A percentile compares a stretch with the other conserved stretches of the same genome.
Evolutionary conservation across 1,140 invertebrate genomes (phyloP).

Genomic region (Pseudomyrmex concolor): DNA sequence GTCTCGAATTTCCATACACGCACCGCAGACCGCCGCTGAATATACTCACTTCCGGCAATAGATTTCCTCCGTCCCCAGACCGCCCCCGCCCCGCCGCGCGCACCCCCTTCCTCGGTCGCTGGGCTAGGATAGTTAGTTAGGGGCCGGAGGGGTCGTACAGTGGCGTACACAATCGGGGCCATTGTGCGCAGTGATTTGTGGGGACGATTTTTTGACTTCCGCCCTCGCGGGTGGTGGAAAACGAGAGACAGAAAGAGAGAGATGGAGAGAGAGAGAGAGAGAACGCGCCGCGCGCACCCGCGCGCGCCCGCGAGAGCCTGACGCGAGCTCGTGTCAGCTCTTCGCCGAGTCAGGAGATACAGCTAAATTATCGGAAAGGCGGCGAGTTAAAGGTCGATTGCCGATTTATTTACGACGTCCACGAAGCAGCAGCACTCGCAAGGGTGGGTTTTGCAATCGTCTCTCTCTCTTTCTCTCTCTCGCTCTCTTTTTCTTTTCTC

Average conservation of each 20-base stretch:
- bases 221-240: conserved; percentile 67
- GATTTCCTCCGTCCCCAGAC: conserved; percentile 79
- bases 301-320: conserved; percentile 9
- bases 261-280: not conserved
- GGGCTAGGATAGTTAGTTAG: conserved; percentile 81
- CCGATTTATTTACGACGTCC: conserved; percentile 78
- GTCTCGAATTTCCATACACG: conserved; percentile 82
- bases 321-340: conserved; percentile 57
- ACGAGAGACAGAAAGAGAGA: not conserved
- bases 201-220: conserved; percentile 84
- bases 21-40: conserved; percentile 77
- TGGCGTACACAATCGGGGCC: conserved; percentile 82
- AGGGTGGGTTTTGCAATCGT: not conserved
- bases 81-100: conserved; percentile 44
- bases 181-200: conserved; percentile 84
- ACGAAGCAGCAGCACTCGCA: not conserved
- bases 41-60: conserved; percentile 85
- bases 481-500: not conserved
- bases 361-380: conserved; percentile 78
- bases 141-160: conserved; percentile 73
- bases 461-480: not conserved
- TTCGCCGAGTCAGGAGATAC: conserved; percentile 73
- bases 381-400: conserved; percentile 78
- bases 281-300: conserved; percentile 20
- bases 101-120: conserved; percentile 55